phyloP scores from a whole-genome alignment of 2,113 vertebrate species.

The Bungarus multicinctus region DNA sequence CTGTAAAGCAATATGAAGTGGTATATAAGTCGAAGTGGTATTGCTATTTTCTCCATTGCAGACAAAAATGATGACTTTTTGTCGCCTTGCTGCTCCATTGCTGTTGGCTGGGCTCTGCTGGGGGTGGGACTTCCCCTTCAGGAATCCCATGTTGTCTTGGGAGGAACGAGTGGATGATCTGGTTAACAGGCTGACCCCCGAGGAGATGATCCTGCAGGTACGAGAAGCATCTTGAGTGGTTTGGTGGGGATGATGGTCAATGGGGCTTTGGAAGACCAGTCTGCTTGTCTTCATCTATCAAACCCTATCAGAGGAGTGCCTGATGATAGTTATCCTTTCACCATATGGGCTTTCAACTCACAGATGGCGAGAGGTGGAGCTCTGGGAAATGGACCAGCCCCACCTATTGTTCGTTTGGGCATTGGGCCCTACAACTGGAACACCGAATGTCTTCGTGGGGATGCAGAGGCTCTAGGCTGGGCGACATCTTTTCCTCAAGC shows the following conservation, averaged over 20 bases:
- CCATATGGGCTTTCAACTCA: conserved; percentile 17
- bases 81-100: neutral
- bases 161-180: conserved; percentile 17
- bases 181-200: neutral
- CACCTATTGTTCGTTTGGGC: conserved; percentile 57
- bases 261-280: neutral
- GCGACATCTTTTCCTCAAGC: conserved; percentile 53
- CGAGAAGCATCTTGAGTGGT: neutral
- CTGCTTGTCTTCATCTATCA: neutral
- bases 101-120: neutral
- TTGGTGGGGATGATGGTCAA: neutral
- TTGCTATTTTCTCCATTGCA: neutral
- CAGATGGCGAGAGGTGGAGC: conserved; percentile 60
- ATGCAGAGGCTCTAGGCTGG: conserved; percentile 54
- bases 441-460: conserved; percentile 64
- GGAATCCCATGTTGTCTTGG: conserved; percentile 16
- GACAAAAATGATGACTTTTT: neutral
- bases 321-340: neutral
- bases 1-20: neutral
- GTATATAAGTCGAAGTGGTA: neutral
- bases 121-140: conserved; percentile 9
- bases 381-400: conserved; percentile 60
- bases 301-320: neutral
- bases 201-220: conserved; percentile 28
- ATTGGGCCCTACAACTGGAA: conserved; percentile 66